Evolutionary conservation across 2,888 invertebrate genomes (phyloP).

Genomic region (Drosophila conformis): DNA sequence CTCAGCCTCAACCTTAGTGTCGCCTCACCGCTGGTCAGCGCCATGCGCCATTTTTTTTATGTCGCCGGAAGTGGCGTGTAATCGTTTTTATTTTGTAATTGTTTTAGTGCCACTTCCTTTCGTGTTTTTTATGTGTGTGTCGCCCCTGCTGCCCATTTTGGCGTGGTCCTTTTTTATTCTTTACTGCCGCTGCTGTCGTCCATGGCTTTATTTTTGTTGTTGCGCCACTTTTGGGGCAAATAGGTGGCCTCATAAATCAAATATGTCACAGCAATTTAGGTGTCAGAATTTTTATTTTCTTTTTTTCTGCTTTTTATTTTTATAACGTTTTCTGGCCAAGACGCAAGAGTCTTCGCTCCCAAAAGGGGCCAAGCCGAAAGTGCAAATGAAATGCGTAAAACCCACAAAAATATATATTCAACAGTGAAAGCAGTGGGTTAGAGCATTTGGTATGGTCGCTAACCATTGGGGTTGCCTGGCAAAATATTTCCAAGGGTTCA

Average conservation of each 20-base stretch:
- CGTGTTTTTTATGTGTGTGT: constrained; percentile 76
- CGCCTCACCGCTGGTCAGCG: constrained; percentile 46
- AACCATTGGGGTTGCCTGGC: constrained; percentile 32
- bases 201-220: constrained; percentile 48
- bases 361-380: constrained; percentile 45
- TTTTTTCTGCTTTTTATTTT: constrained; percentile 70
- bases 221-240: constrained; percentile 77
- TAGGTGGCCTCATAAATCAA: constrained; percentile 81
- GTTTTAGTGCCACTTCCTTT: constrained; percentile 81
- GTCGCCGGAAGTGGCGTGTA: constrained; percentile 80
- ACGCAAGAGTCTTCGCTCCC: constrained; percentile 22
- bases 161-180: constrained; percentile 48
- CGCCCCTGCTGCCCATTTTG: constrained; percentile 49
- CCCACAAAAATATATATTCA: constrained; percentile 59
- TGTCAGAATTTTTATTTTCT: constrained; percentile 78
- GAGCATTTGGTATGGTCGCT: constrained; percentile 11
- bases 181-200: constrained; percentile 36
- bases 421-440: constrained; percentile 51
- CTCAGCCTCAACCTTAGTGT: background rate
- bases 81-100: constrained; percentile 81
- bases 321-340: constrained; percentile 73
- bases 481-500: constrained; percentile 59
- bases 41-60: constrained; percentile 75
- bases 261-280: constrained; percentile 82
- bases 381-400: constrained; percentile 70